Base-by-base conservation (phyloP, 2,113 vertebrate species). In the Trogon surrucura region DNA sequence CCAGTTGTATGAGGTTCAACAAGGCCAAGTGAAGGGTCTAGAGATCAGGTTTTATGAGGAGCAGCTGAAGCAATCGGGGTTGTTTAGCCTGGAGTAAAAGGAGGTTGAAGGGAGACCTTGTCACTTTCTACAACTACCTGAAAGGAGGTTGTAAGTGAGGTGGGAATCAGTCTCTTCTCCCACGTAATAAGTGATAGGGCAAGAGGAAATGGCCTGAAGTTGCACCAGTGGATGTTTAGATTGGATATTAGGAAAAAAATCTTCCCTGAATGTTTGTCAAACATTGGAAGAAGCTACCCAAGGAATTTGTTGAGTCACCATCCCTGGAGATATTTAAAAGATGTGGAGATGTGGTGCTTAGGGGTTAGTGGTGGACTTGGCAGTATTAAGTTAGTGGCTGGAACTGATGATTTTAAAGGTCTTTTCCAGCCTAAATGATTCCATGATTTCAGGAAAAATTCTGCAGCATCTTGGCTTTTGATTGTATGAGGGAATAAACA, bases 41-140 rank as follows among this genome's bases (percentile, higher is more conserved):
- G 41, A 41, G 41, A 41, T 41, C 41, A 41, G 41, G 41, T 41
- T 41, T 41, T 41, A 13, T 41, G 41, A 41, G 41, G 41, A 48
- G 16, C 3, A 5, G 56, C 44, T 60, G 32, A 47, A 18, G 54
- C 10, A 16, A 26, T 2, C 1, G 20, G 13, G 2, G 6, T 3
- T 66, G 2, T 79, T 72, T 25, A 16, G 3, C 6, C 16, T 51
- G 2, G 1, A 57, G 41, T 19, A 50, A 41, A 75, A 13, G 15
- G 36, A 36, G 36, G 36, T 36, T 36, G 36, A 36, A 36, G 36
- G 36, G 36, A 3, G 13, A 62, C 41, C 12, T 27, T 23, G 16
- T n/a, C 13, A 1, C 17, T 36, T n/a, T 34, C 36, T 60, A 38
- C 16, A 53, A 25, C 44, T 13, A 41, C 7, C 5, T 48, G 6